Percentiles rank a stretch among this genome's conserved stretches.
phyloP scores from a whole-genome alignment of 2,888 invertebrate genomes.

The Laspeyria flexula region DNA sequence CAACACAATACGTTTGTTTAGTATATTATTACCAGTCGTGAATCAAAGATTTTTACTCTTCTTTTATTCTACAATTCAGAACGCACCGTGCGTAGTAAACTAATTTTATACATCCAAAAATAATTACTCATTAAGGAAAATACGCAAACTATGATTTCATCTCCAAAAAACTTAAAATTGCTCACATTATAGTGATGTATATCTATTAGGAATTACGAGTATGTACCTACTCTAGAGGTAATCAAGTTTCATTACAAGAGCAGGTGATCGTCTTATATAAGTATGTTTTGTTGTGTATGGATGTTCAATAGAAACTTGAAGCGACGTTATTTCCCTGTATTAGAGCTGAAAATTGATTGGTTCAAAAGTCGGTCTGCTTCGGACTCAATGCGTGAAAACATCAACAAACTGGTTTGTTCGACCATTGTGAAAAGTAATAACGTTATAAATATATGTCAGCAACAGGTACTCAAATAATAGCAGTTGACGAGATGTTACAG shows the following conservation, averaged over 20 bases:
- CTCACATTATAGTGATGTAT: slow-evolving; percentile 1
- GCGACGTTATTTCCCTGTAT: slow-evolving; percentile 15
- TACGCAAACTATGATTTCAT: not conserved
- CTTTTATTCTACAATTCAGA: not conserved
- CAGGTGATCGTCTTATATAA: slow-evolving; percentile 32
- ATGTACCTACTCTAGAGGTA: slow-evolving; percentile 14
- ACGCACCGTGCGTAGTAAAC: not conserved
- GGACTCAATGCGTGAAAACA: slow-evolving; percentile 45
- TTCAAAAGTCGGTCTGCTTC: slow-evolving; percentile 10
- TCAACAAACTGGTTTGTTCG: slow-evolving; percentile 65
- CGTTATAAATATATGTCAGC: slow-evolving; percentile 30
- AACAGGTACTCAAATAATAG: slow-evolving; percentile 30
- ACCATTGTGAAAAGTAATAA: slow-evolving; percentile 54
- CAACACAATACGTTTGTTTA: not conserved
- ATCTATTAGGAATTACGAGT: slow-evolving; percentile 9
- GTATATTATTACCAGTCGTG: not conserved
- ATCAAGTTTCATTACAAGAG: slow-evolving; percentile 31
- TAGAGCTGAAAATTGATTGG: slow-evolving; percentile 39
- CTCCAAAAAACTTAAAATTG: slow-evolving; percentile 14
- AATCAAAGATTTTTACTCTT: not conserved
- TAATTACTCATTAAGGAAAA: not conserved
- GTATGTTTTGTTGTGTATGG: slow-evolving; percentile 25
- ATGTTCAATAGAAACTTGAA: slow-evolving; percentile 5
- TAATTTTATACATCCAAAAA: not conserved
- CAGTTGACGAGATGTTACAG: slow-evolving; percentile 10